Conservation (phyloP, 2,888 invertebrate species). For the Carpatolechia fugitivella region DNA sequence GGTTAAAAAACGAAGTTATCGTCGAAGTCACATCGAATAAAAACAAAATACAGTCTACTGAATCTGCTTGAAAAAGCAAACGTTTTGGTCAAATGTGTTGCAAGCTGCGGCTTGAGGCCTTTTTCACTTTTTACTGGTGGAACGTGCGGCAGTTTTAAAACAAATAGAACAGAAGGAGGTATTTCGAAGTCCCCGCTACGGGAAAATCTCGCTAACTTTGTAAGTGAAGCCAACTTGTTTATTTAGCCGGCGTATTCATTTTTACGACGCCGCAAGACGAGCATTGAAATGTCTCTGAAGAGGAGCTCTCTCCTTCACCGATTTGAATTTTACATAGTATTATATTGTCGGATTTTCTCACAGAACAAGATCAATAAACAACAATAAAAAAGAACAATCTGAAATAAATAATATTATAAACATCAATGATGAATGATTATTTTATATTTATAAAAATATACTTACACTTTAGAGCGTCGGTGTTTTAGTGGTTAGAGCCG, state of each 20-base stretch:
- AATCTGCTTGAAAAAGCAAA: neutral
- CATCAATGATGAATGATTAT: too few species aligned
- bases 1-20: too few species aligned
- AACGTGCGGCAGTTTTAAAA: constrained; percentile 1
- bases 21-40: too few species aligned
- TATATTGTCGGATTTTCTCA: too few species aligned
- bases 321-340: neutral
- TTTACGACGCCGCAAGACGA: constrained; percentile 1
- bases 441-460: too few species aligned
- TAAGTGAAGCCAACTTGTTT: constrained; percentile 9
- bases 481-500: too few species aligned
- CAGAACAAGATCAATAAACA: too few species aligned
- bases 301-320: too few species aligned
- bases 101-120: neutral
- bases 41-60: too few species aligned
- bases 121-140: constrained; percentile 3
- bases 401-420: too few species aligned
- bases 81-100: neutral
- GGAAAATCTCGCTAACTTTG: constrained; percentile 3
- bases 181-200: neutral
- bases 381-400: too few species aligned
- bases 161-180: neutral
- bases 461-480: too few species aligned
- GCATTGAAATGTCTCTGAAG: neutral
- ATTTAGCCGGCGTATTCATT: constrained; percentile 2